Evolutionary conservation across 2,888 invertebrate genomes (phyloP).

Genomic region (Halocaridina rubra): DNA sequence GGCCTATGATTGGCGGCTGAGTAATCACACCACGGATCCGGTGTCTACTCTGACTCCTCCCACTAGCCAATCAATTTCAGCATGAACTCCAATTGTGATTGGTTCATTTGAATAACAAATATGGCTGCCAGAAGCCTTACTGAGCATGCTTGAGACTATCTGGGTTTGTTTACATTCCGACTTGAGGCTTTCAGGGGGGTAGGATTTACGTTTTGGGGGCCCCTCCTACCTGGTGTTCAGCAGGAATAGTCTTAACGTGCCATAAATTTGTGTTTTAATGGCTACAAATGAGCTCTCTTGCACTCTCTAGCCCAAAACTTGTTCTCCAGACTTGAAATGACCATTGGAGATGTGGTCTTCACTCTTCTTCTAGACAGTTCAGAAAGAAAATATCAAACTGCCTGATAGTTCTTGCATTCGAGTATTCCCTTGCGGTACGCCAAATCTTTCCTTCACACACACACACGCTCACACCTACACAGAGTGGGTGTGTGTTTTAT

Average conservation of each 20-base stretch:
- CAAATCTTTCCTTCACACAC: no score
- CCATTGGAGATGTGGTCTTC: background rate
- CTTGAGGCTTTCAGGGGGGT: background rate
- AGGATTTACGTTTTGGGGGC: no score
- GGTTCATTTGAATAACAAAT: conserved; percentile 56
- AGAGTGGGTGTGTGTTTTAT: no score
- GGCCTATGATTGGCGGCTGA: conserved; percentile 23
- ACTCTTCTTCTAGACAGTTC: background rate
- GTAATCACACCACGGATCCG: conserved; percentile 31
- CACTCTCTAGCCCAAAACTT: background rate
- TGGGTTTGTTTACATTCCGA: conserved; percentile 27
- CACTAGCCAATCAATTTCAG: conserved; percentile 49
- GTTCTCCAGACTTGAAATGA: conserved; percentile 24
- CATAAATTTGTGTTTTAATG: background rate
- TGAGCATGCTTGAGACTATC: conserved; percentile 21
- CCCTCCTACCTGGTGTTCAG: no score
- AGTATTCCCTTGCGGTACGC: background rate
- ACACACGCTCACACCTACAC: no score
- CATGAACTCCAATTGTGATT: conserved; percentile 40
- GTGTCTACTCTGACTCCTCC: background rate
- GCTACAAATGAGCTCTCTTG: conserved; percentile 16
- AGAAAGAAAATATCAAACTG: no score
- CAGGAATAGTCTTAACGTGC: no score
- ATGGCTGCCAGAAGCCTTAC: conserved; percentile 39
- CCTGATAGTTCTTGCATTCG: no score